Conservation (phyloP, 1,140 invertebrate species). For the Leptinotarsa lineolata region DNA sequence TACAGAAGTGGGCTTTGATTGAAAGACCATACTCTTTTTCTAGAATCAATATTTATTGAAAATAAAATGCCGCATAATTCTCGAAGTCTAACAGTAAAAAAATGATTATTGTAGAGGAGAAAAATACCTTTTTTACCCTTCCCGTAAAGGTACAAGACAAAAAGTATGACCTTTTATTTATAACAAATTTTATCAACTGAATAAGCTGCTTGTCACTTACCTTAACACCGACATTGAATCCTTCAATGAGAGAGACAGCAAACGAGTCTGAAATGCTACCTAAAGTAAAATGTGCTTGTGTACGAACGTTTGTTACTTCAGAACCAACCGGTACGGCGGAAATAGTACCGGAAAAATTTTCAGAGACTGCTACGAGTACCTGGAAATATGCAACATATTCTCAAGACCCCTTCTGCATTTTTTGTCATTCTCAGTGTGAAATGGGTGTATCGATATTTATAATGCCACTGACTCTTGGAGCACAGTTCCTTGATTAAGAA, state of each 20-base stretch:
- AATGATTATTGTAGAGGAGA: too few relatives aligned
- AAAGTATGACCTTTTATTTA: too few relatives aligned
- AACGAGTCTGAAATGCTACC: conserved; percentile 20
- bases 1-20: too few relatives aligned
- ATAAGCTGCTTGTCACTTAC: conserved; percentile 19
- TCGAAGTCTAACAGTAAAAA: too few relatives aligned
- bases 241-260: conserved; percentile 29
- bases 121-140: too few relatives aligned
- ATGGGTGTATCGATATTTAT: too few relatives aligned
- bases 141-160: too few relatives aligned
- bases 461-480: too few relatives aligned
- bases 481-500: background rate
- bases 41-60: too few relatives aligned
- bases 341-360: conserved; percentile 26
- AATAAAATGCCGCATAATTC: too few relatives aligned
- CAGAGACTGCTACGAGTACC: conserved; percentile 18
- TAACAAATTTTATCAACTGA: too few relatives aligned
- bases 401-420: background rate
- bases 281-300: conserved; percentile 24
- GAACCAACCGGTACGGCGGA: conserved; percentile 25
- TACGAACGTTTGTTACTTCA: conserved; percentile 28
- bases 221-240: conserved; percentile 30
- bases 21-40: too few relatives aligned
- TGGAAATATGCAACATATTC: background rate
- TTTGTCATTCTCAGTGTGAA: background rate